Evolutionary conservation across 1,140 invertebrate genomes (phyloP).

Genomic region (Drosophila ambigua): DNA sequence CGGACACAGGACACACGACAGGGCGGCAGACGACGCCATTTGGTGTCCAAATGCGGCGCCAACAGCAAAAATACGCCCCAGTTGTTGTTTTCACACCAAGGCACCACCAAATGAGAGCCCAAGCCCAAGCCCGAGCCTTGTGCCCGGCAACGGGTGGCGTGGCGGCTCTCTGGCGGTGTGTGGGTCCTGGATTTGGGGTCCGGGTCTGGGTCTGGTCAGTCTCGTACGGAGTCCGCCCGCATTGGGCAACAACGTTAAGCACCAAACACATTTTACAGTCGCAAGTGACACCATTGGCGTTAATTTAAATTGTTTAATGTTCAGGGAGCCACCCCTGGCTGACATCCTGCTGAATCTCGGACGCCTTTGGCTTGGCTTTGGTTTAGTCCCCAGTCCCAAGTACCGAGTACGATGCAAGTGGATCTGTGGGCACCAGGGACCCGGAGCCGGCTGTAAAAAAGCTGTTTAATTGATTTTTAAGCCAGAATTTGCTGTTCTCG

Average conservation of each 20-base stretch:
- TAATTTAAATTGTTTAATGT: slow-evolving; percentile 83
- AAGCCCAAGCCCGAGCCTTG: slow-evolving; percentile 9
- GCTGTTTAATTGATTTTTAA: slow-evolving; percentile 83
- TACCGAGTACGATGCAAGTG: too few relatives aligned
- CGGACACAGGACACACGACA: not conserved
- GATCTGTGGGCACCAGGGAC: not conserved
- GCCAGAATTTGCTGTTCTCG: slow-evolving; percentile 75
- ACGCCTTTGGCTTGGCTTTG: slow-evolving; percentile 63
- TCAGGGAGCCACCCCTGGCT: slow-evolving; percentile 54
- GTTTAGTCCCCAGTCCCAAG: slow-evolving; percentile 28
- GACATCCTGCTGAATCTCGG: slow-evolving; percentile 61
- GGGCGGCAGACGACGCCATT: slow-evolving; percentile 71
- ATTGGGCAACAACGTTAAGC: slow-evolving; percentile 70
- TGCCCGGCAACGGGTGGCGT: not conserved
- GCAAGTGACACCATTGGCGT: slow-evolving; percentile 83
- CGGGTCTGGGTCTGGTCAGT: slow-evolving; percentile 12
- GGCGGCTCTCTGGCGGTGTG: too few relatives aligned
- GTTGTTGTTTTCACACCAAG: slow-evolving; percentile 82
- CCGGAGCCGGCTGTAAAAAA: slow-evolving; percentile 64
- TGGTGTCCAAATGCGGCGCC: slow-evolving; percentile 77
- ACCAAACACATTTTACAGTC: slow-evolving; percentile 82
- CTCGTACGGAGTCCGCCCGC: slow-evolving; percentile 59
- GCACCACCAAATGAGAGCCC: slow-evolving; percentile 37
- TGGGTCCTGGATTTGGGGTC: slow-evolving; percentile 5
- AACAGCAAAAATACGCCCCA: slow-evolving; percentile 80